Conservation (phyloP, 2,888 invertebrate species). For the Dynastes tityus region DNA sequence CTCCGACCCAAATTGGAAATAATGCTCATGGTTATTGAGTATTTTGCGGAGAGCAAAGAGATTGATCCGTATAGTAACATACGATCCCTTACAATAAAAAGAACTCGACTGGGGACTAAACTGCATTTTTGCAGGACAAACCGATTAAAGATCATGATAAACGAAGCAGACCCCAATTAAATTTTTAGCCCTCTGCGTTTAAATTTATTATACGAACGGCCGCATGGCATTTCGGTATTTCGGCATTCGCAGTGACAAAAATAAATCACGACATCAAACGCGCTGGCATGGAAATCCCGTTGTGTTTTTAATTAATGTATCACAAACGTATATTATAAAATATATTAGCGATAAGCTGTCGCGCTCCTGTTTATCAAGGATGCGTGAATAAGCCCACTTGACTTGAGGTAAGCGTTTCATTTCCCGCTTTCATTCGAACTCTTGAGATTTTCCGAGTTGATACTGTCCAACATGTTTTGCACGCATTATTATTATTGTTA, state of each 20-base stretch:
- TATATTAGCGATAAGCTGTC: conserved; percentile 38
- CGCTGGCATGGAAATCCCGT: neutral
- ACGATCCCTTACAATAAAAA: too few species aligned
- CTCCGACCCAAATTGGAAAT: too few species aligned
- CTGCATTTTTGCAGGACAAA: too few species aligned
- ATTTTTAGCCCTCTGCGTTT: conserved; percentile 19
- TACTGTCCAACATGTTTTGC: conserved; percentile 25
- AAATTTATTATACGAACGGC: neutral
- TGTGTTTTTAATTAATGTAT: conserved; percentile 35
- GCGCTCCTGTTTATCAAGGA: conserved; percentile 31
- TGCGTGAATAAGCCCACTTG: neutral
- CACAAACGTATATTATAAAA: conserved; percentile 20
- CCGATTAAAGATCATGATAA: too few species aligned
- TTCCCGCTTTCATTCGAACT: conserved; percentile 20
- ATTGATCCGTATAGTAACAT: too few species aligned
- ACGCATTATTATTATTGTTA: conserved; percentile 15
- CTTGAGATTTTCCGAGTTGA: conserved; percentile 17
- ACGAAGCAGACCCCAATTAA: conserved; percentile 24
- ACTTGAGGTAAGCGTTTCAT: conserved; percentile 1
- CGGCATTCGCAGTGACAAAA: neutral
- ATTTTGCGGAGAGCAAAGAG: too few species aligned
- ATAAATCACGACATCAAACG: conserved; percentile 37
- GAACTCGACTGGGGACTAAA: too few species aligned
- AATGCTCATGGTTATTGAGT: too few species aligned
- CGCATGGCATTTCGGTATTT: neutral